These are phyloP conservation scores for Miichthys miiuy DNA, from an alignment of 2,797 vertebrate species.

Conservation along the genomic window DNA sequence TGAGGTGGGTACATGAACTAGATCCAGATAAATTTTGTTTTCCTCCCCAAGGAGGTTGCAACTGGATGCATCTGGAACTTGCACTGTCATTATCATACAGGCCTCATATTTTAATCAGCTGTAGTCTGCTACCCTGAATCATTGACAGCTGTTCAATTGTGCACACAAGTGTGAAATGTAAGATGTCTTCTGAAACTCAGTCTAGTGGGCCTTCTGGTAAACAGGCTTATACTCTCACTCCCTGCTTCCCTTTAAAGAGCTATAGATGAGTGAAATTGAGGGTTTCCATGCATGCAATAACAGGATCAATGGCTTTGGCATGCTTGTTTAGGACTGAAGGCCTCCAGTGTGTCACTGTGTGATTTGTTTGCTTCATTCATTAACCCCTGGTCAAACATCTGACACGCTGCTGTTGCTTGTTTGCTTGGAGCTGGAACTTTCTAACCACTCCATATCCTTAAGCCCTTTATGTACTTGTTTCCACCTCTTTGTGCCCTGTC, in stretches of 20 bases:
- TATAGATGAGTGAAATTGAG: constrained; percentile 54
- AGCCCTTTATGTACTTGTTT: constrained; percentile 2
- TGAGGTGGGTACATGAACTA: not conserved
- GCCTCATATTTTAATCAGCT: constrained; percentile 12
- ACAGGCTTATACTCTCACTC: constrained; percentile 9
- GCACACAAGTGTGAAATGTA: not conserved
- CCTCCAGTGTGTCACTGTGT: constrained; percentile 59
- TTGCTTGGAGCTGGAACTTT: constrained; percentile 42
- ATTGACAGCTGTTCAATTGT: not conserved
- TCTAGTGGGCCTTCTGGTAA: constrained; percentile 4
- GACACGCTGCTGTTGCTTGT: constrained; percentile 56
- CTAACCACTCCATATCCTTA: constrained; percentile 14
- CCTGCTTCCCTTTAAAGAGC: constrained; percentile 31
- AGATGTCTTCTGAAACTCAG: not conserved
- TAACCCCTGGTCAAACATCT: constrained; percentile 65
- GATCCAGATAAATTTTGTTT: not conserved
- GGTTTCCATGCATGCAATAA: constrained; percentile 60
- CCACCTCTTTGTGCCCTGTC: constrained; percentile 1
- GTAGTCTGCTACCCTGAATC: not conserved
- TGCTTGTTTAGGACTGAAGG: constrained; percentile 65
- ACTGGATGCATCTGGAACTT: not conserved
- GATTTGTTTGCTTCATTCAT: constrained; percentile 74
- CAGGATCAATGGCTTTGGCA: constrained; percentile 59
- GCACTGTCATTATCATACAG: constrained; percentile 4
- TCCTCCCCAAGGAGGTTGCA: not conserved